Evolutionary conservation across 2,113 vertebrate genomes (phyloP).

Genomic region (Brienomyrus brachyistius): DNA sequence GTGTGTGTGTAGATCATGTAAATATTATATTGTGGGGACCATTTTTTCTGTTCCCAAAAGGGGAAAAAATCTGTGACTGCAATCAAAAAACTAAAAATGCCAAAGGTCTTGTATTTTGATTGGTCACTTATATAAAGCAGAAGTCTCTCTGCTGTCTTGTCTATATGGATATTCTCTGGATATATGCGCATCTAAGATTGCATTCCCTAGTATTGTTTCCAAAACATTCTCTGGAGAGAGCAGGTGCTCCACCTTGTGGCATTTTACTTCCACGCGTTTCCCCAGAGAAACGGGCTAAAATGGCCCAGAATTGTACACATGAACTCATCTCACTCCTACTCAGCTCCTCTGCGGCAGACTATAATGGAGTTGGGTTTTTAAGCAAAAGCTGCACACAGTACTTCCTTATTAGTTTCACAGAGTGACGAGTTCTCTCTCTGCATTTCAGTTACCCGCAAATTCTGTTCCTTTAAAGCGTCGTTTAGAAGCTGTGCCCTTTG

Average conservation of each 20-base stretch:
- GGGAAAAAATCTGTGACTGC: not conserved
- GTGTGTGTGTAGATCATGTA: not conserved
- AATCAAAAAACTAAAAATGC: not conserved
- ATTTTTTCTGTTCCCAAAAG: not conserved
- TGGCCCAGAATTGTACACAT: not conserved
- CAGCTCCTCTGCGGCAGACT: not conserved
- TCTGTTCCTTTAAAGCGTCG: not conserved
- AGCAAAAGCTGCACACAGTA: not conserved
- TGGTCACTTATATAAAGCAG: not conserved
- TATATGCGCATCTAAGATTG: not conserved
- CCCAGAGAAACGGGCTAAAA: not conserved
- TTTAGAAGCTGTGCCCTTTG: not conserved
- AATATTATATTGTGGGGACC: not conserved
- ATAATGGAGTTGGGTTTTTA: not conserved
- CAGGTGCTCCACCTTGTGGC: not conserved
- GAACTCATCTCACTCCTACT: not conserved
- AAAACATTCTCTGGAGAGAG: not conserved
- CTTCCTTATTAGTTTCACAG: not conserved
- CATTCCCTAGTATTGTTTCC: not conserved
- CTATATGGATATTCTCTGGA: not conserved
- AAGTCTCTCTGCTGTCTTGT: not conserved
- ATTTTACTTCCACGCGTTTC: not conserved
- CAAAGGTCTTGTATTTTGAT: not conserved
- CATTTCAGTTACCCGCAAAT: not conserved
- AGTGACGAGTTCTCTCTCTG: not conserved